These are phyloP conservation scores for Drosophila willistoni DNA, from an alignment of 1,140 invertebrate genomes.

Conservation along the genomic window DNA sequence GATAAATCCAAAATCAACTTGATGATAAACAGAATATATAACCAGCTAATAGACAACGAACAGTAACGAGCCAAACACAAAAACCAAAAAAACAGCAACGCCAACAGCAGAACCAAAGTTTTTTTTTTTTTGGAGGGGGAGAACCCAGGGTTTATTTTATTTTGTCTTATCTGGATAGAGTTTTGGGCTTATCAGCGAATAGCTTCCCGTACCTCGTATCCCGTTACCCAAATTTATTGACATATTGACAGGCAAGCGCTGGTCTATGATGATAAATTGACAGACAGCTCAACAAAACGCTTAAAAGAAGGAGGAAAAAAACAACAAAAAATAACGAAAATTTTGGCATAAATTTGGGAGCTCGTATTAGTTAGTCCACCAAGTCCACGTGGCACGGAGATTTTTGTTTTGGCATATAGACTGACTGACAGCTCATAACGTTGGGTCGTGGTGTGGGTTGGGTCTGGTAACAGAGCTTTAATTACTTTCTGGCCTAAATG, in stretches of 20 bases:
- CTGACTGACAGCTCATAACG: slow-evolving; percentile 53
- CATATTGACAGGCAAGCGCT: slow-evolving; percentile 74
- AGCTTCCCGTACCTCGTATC: slow-evolving; percentile 7
- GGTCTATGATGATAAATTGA: slow-evolving; percentile 76
- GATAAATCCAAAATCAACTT: slow-evolving; percentile 77
- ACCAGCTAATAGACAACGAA: slow-evolving; percentile 62
- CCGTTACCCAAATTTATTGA: slow-evolving; percentile 64
- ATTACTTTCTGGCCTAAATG: slow-evolving; percentile 39
- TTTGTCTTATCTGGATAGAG: slow-evolving; percentile 24
- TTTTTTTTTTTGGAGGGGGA: neutral
- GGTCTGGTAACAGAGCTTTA: slow-evolving; percentile 33
- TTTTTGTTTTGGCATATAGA: slow-evolving; percentile 45
- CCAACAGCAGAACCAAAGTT: too few species aligned
- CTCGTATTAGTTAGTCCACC: slow-evolving; percentile 20
- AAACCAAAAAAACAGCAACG: slow-evolving; percentile 15
- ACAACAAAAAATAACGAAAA: slow-evolving; percentile 7
- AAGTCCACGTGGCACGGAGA: slow-evolving; percentile 60
- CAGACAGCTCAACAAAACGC: slow-evolving; percentile 28
- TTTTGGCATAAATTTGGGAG: slow-evolving; percentile 57
- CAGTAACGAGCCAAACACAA: slow-evolving; percentile 23
- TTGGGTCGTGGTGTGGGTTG: neutral
- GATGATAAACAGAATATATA: slow-evolving; percentile 57
- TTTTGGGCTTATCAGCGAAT: slow-evolving; percentile 13
- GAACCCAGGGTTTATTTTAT: neutral
- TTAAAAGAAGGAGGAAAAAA: neutral